These are phyloP conservation scores for Syngnathus floridae DNA, from an alignment of 2,113 vertebrate species.

Conservation along the genomic window DNA sequence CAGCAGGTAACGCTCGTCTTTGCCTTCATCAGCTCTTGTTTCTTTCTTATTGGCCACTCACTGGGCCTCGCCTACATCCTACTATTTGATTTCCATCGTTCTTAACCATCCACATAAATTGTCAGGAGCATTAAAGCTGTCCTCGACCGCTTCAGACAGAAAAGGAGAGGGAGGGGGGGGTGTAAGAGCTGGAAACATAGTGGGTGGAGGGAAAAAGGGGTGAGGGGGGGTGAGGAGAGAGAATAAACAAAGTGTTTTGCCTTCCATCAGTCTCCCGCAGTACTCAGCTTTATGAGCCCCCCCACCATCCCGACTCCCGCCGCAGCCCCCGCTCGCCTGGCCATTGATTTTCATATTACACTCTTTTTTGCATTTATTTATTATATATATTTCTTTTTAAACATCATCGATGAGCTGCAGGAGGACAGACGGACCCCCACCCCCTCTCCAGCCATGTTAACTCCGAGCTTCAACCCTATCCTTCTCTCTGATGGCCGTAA, in stretches of 20 bases:
- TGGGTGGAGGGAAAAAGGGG: slow-evolving; percentile 42
- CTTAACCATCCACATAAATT: slow-evolving; percentile 73
- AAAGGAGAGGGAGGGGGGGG: slow-evolving; percentile 35
- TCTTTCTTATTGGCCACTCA: slow-evolving; percentile 69
- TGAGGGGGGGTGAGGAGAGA: slow-evolving; percentile 51
- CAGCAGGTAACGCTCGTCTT: slow-evolving; percentile 64
- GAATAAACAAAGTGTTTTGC: slow-evolving; percentile 71
- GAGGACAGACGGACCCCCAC: slow-evolving; percentile 53
- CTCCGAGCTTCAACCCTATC: slow-evolving; percentile 68
- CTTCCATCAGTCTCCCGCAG: slow-evolving; percentile 66
- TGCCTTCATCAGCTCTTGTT: slow-evolving; percentile 68
- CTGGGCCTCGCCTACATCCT: slow-evolving; percentile 69
- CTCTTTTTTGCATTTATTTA: slow-evolving; percentile 79
- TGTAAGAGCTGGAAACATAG: slow-evolving; percentile 52
- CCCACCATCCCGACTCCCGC: slow-evolving; percentile 42
- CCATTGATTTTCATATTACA: slow-evolving; percentile 79
- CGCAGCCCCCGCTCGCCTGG: slow-evolving; percentile 44
- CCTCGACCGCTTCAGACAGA: slow-evolving; percentile 61
- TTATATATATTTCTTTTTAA: slow-evolving; percentile 81
- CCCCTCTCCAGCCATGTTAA: slow-evolving; percentile 65
- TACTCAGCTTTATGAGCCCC: slow-evolving; percentile 71
- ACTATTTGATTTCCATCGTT: slow-evolving; percentile 72
- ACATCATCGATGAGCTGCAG: slow-evolving; percentile 74
- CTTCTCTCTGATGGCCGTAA: slow-evolving; percentile 73
- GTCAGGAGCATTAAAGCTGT: slow-evolving; percentile 75